Conservation (phyloP, 2,888 invertebrate genomes). For the Cephus nigrinus region DNA sequence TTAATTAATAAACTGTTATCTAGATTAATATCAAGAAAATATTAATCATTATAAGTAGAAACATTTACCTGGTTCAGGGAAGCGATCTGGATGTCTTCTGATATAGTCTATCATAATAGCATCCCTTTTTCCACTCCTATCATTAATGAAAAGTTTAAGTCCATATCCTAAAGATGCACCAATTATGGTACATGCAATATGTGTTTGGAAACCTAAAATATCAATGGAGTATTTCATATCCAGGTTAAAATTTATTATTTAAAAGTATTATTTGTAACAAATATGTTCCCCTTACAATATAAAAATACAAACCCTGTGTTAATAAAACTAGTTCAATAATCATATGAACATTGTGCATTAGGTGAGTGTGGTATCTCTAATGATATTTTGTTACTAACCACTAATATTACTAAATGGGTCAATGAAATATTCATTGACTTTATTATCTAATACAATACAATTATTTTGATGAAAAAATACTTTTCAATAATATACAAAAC, state of each 20-base stretch:
- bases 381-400: background rate
- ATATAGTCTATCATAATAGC: conserved; percentile 51
- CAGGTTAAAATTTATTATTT: background rate
- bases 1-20: conserved; percentile 5
- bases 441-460: background rate
- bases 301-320: background rate
- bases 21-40: conserved; percentile 11
- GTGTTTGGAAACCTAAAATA: background rate
- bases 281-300: background rate
- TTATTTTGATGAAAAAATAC: background rate
- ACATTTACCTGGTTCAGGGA: conserved; percentile 52
- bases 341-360: background rate
- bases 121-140: conserved; percentile 30
- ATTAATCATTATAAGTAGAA: conserved; percentile 1
- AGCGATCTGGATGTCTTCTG: conserved; percentile 55
- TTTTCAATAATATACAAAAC: too few species aligned
- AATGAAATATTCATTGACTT: background rate
- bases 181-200: background rate
- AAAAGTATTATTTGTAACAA: background rate
- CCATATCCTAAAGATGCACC: background rate
- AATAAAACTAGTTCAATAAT: background rate
- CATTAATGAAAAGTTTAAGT: background rate
- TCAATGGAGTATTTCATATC: background rate
- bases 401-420: background rate
- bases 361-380: too few species aligned